These are phyloP conservation scores for Telmatochromis bifrenatus DNA, from an alignment of 2,113 vertebrate species.

Conservation along the genomic window DNA sequence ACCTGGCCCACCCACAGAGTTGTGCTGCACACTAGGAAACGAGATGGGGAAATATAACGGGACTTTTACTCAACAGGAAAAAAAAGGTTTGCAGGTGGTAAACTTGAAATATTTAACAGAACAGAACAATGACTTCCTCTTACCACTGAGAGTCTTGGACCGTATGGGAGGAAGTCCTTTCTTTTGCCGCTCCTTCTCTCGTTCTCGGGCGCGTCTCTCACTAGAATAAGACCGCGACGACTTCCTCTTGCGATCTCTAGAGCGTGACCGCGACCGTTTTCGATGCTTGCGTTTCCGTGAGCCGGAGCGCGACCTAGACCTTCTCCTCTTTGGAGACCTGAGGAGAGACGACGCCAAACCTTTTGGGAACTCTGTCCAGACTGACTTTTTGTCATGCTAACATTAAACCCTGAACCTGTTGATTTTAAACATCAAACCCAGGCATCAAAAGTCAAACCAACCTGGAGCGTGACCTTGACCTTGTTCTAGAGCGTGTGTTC, in stretches of 20 bases:
- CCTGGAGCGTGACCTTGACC: conserved; percentile 95
- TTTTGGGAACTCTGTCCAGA: background rate
- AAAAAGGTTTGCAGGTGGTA: background rate
- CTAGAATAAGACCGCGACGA: conserved; percentile 92
- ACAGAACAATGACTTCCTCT: background rate
- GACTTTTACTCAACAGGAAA: fast-evolving
- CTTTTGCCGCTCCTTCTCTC: conserved; percentile 95
- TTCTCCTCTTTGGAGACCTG: conserved; percentile 91
- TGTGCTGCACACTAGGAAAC: conserved; percentile 88
- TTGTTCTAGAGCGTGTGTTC: conserved; percentile 85
- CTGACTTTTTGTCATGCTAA: background rate
- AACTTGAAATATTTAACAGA: background rate
- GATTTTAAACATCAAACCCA: background rate
- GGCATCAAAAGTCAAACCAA: conserved; percentile 31
- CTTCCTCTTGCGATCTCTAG: conserved; percentile 93
- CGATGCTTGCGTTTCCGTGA: conserved; percentile 96
- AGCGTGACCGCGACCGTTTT: conserved; percentile 91
- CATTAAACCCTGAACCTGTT: background rate
- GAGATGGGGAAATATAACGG: fast-evolving
- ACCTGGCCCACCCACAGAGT: conserved; percentile 98
- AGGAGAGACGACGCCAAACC: background rate
- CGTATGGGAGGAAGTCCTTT: conserved; percentile 92
- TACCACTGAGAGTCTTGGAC: conserved; percentile 93
- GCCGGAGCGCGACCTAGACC: conserved; percentile 91
- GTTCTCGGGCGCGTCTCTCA: conserved; percentile 87